Base-by-base conservation (phyloP, 2,888 invertebrate genomes). In the Girardia tigrina region DNA sequence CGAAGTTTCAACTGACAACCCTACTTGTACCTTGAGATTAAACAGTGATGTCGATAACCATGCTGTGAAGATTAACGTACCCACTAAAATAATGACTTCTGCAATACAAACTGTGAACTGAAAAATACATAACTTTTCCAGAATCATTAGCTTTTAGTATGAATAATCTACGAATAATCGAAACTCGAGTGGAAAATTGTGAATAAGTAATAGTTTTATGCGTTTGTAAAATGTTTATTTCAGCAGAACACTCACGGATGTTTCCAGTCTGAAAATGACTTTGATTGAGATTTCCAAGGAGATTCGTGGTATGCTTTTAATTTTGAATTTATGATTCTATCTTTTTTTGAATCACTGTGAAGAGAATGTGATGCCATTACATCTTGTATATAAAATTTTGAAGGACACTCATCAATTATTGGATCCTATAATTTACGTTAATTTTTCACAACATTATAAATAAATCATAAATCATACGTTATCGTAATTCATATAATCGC, bases 331-430 rank as follows among this genome's bases (percentile, higher is more conserved):
- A 83, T 81, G 72, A 83, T 80, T 56, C 83, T 78, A 26, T 82
- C 80, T 1, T 70, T 69, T 26, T 78, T 74, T 28, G 77, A 78
- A 70, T 79, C 79, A 73, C 79, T 79, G 23, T 78, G 78, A 36
- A 83, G 78, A 0, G 82, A 79, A 6, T 82, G 78, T 8, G 83
- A 83, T n/a, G 83, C 81, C 80, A 82, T 79, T 0, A 80, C 80
- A 4, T 80, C 80, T 12, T 80, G 77, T 69, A 83, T 77, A 75
- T 82, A 80, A 4, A 83, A 79, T 42, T 79, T 76, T n/a, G 81
- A 81, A 26, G 82, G 81, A 26, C 82, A 79, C n/a, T 78, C 78
- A 71, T 81, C 79, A 2, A 83, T 80, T 73, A 79, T 75, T 0
- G 78, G 80, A 79, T 83, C 82, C 83, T 83, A 78, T 27, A 74